Evolutionary conservation across 2,113 vertebrate genomes (phyloP).

Genomic region (Ailuropoda melanoleuca): DNA sequence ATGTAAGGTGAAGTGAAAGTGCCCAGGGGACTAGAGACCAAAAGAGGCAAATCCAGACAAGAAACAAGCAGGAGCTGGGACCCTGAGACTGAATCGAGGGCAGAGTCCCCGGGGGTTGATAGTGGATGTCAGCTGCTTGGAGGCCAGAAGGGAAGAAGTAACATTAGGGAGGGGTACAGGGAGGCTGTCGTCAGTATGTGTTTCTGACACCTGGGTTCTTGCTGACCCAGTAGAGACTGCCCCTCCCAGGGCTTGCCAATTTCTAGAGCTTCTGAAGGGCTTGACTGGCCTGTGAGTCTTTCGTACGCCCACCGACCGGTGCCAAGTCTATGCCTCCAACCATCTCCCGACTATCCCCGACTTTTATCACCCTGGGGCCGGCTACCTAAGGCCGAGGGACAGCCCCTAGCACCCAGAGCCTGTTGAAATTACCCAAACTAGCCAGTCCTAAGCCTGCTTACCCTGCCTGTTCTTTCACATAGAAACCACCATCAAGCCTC

Average conservation of each 20-base stretch:
- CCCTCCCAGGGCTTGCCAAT: not conserved
- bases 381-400: not conserved
- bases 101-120: not conserved
- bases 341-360: not conserved
- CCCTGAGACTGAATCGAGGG: not conserved
- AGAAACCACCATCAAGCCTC: not conserved
- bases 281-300: not conserved
- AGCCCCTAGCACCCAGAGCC: not conserved
- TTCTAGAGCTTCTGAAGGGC: not conserved
- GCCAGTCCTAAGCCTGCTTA: not conserved
- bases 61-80: not conserved
- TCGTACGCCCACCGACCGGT: not conserved
- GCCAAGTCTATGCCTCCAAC: not conserved
- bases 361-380: not conserved
- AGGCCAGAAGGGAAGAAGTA: not conserved
- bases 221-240: not conserved
- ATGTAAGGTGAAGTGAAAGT: not conserved
- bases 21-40: not conserved
- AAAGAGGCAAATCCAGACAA: not conserved
- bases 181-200: not conserved
- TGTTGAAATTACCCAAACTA: not conserved
- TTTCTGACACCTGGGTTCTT: not conserved
- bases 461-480: not conserved
- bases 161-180: fast-evolving
- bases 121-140: not conserved